A percentile compares a stretch with the other conserved stretches of the same genome.
Evolutionary conservation across 2,888 invertebrate species (phyloP).

Genomic region (Ormia ochracea): DNA sequence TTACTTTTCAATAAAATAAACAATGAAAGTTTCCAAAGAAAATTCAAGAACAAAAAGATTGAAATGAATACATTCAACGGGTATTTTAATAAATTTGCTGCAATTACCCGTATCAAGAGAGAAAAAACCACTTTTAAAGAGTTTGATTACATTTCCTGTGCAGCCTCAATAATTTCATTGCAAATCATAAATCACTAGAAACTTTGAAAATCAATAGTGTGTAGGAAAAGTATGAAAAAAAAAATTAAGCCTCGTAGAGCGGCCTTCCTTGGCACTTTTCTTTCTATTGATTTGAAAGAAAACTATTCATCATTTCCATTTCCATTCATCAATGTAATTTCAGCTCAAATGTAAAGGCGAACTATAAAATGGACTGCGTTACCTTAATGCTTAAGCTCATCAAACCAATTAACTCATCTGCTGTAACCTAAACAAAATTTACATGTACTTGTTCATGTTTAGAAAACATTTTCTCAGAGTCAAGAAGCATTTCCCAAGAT

Average conservation of each 20-base stretch:
- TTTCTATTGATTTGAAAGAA: not conserved
- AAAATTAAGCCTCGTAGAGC: not conserved
- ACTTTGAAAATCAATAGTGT: constrained; percentile 45
- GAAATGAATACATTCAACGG: constrained; percentile 3
- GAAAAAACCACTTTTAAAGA: not conserved
- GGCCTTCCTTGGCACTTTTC: not conserved
- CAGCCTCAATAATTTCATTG: constrained; percentile 33
- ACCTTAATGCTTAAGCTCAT: too few relatives aligned
- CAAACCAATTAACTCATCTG: too few relatives aligned
- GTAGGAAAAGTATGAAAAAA: not conserved
- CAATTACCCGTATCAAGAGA: constrained; percentile 34
- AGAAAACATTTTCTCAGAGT: too few relatives aligned
- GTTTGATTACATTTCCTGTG: not conserved
- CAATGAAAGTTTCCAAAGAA: constrained; percentile 7
- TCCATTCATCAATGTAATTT: too few relatives aligned
- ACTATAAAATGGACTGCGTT: too few relatives aligned
- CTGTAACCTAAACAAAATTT: too few relatives aligned
- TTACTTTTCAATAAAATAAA: not conserved
- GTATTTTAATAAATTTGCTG: constrained; percentile 40
- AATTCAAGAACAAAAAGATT: not conserved
- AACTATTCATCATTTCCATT: too few relatives aligned
- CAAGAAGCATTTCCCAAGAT: too few relatives aligned
- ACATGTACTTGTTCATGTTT: too few relatives aligned
- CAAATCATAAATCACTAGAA: constrained; percentile 39
- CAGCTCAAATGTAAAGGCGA: too few relatives aligned